Base-by-base conservation (phyloP, 2,797 vertebrate genomes). In the Karalla daura region DNA sequence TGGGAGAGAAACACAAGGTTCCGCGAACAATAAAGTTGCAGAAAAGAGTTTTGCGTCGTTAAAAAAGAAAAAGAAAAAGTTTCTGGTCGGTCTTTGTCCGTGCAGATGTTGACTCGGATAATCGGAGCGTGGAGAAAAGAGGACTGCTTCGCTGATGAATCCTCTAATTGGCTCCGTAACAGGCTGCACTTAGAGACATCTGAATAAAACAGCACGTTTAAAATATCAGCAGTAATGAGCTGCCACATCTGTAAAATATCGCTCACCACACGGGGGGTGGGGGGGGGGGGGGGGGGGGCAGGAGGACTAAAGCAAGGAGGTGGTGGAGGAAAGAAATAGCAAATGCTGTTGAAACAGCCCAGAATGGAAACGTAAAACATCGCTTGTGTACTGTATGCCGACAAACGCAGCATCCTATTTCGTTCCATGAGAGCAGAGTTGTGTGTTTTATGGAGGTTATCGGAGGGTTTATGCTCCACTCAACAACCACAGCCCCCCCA, bases 161-260 rank as follows among this genome's bases (percentile, higher is more conserved):
- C 32, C 61, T 56, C 84, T 86, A 89, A 89, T 83, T 85, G 76
- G 56, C 76, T 66, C 36, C 80, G 80, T 84, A 86, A 87, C 81
- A 88, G 71, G 58, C 78, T 65, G 58, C 69, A 66, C 64, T 84
- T 71, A 70, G 56, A 83, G 63, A 70, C 74, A 56, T 73, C 39
- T 63, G 66, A 64, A 73, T 84, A 63, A 84, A 82, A 86, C 27
- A 47, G 44, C 15, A 55, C 78, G 63, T 60, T n/a, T 76, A 41
- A 74, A 82, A 73, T 36, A 86, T 63, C 36, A 63, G 69, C 67
- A 20, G 59, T 85, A 88, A 89, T 77, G 73, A 87, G 76, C 66
- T 36, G 50, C 43, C 2, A 5, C 74, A 78, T 77, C 64, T 63
- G 49, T 63, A 24, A 56, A 74, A n/a, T n/a, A n/a, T n/a, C n/a